phyloP scores from a whole-genome alignment of 1,140 invertebrate species.

The Cyclina sinensis region DNA sequence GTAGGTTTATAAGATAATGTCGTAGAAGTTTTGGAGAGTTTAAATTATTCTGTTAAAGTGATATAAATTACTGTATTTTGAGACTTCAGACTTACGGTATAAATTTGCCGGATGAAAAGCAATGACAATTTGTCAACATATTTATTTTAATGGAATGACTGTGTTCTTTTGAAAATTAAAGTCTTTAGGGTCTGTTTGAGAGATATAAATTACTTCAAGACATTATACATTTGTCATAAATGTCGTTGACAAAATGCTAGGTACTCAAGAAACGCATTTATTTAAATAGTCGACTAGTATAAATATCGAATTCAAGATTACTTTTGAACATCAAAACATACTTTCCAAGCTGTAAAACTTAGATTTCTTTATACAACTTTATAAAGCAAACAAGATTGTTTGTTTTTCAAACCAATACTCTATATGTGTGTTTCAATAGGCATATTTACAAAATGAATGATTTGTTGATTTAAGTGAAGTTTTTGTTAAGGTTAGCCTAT shows the following conservation, averaged over 20 bases:
- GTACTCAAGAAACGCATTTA: no score
- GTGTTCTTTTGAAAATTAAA: no score
- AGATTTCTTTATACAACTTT: not conserved
- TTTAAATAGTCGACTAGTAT: no score
- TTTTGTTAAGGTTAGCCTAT: not conserved
- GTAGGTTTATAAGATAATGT: no score
- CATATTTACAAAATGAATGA: not conserved
- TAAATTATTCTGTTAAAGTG: not conserved
- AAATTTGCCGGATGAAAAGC: not conserved
- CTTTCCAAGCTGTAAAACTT: slow-evolving; percentile 7
- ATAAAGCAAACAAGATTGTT: not conserved
- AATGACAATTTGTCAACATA: not conserved
- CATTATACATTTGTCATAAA: no score
- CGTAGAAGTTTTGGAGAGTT: no score
- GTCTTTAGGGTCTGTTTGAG: not conserved
- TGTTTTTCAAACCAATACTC: slow-evolving; percentile 14
- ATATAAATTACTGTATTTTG: not conserved
- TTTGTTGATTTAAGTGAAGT: not conserved
- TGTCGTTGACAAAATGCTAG: no score
- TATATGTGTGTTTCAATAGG: slow-evolving; percentile 12
- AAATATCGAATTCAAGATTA: no score
- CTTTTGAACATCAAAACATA: slow-evolving; percentile 17
- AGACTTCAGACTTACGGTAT: not conserved
- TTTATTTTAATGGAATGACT: not conserved
- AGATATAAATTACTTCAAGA: slow-evolving; percentile 3